Base-by-base conservation (phyloP, 2,797 vertebrate species). In the Anisognathus igniventris region DNA sequence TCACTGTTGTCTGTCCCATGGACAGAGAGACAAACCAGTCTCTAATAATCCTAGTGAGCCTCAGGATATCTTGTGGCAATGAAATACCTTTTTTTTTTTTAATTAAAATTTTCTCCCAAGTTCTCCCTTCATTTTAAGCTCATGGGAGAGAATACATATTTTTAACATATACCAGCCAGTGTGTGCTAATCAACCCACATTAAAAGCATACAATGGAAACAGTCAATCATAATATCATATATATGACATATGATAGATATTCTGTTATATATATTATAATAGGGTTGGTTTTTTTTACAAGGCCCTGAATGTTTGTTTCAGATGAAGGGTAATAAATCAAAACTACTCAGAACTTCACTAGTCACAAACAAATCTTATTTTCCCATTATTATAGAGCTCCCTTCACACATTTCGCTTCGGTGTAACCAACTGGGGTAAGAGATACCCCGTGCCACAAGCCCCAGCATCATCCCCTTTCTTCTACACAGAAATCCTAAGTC, bases 361-460 rank as follows among this genome's bases (percentile, higher is more conserved):
- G 40, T 39, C 19, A 42, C 50, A 42, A 12, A 13, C 16, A n/a
- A 80, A 64, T 40, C 23, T 53, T 60, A 6, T 14, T 62, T 61
- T 53, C 54, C 5, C 61, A 27, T 47, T 53, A 6, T 15, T 28
- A 16, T 4, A 53, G 35, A 76, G 20, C 3, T 65, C 39, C 6
- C 1, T 18, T 65, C 24, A 48, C 8, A 53, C 1, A 6, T 79
- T 86, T 67, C 4, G 4, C 30, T 40, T 14, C 0, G 3, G 8
- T 39, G 3, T 23, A 53, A 72, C 5, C 42, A 31, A 5, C 25
- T 35, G 6, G 0, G 4, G 16, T 24, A 75, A 70, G 74, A 81
- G 25, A 66, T 3, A 39, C 1, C 16, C 21, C 33, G 6, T 1
- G 8, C 27, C 53, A 71, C 58, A 85, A 51, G 15, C 10, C 16